These are phyloP conservation scores for Calliopsis andreniformis DNA, from an alignment of 1,140 invertebrate genomes.

Conservation along the genomic window DNA sequence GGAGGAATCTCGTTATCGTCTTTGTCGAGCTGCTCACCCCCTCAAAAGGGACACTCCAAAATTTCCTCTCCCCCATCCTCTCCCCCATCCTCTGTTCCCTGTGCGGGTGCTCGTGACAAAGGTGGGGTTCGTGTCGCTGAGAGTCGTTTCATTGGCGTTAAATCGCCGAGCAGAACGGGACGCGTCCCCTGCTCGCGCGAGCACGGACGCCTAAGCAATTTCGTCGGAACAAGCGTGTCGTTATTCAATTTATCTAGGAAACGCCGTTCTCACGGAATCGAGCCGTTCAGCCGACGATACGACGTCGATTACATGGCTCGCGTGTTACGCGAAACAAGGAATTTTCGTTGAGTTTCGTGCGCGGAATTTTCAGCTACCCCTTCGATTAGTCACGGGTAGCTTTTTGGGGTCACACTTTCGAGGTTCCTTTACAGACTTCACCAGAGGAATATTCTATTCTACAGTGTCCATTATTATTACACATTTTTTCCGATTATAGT, in stretches of 20 bases:
- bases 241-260: conserved; percentile 35
- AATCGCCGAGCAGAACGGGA: conserved; percentile 13
- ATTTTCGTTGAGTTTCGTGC: not conserved
- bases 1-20: conserved; percentile 48
- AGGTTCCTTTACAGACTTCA: no score
- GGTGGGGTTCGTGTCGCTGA: not conserved
- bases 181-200: not conserved
- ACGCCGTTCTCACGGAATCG: conserved; percentile 21
- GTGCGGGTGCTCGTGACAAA: no score
- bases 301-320: conserved; percentile 8
- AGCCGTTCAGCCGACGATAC: conserved; percentile 14
- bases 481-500: no score
- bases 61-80: not conserved
- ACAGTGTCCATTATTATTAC: no score
- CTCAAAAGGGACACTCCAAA: not conserved
- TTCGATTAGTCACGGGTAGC: no score
- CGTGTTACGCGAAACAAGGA: conserved; percentile 26
- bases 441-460: no score
- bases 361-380: not conserved
- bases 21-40: not conserved
- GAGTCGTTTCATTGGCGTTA: conserved; percentile 19
- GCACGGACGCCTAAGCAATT: conserved; percentile 21
- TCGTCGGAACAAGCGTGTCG: conserved; percentile 25
- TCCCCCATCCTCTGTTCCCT: no score
- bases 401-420: no score